A percentile compares a stretch with the other conserved stretches of the same genome.
Conservation (phyloP, 2,113 vertebrate genomes). For the Trematomus loennbergii region DNA sequence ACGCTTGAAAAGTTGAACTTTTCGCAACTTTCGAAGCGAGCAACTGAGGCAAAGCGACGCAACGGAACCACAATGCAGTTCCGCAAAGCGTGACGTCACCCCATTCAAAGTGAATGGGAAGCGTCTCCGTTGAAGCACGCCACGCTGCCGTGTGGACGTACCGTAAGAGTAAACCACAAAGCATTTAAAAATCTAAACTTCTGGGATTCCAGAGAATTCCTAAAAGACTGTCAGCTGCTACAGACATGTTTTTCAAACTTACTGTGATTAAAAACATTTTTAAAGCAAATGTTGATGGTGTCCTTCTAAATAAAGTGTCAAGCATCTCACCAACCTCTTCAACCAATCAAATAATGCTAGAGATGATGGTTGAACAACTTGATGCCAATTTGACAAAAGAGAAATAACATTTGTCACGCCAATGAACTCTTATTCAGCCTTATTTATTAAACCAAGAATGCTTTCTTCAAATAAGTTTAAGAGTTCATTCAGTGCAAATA, state of each 20-base stretch:
- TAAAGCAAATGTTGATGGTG: not conserved
- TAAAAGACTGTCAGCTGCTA: no score
- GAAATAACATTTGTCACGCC: not conserved
- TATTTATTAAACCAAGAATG: not conserved
- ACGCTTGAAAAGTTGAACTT: no score
- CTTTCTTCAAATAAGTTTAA: not conserved
- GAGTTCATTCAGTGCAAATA: not conserved
- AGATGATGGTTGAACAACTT: not conserved
- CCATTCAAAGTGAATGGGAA: no score
- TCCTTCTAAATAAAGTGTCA: not conserved
- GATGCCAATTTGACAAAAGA: not conserved
- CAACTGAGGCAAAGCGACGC: no score
- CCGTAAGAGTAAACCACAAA: no score
- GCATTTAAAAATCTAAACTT: no score
- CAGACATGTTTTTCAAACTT: not conserved
- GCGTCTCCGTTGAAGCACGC: no score
- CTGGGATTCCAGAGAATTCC: no score
- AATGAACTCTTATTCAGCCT: not conserved
- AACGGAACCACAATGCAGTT: no score
- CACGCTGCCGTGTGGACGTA: no score
- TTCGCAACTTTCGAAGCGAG: no score
- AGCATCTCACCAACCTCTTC: not conserved
- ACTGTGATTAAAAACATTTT: not conserved
- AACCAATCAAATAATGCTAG: not conserved
- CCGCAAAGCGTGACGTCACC: no score